Evolutionary conservation across 2,888 invertebrate species (phyloP).

Genomic region (Hartigia nigra): DNA sequence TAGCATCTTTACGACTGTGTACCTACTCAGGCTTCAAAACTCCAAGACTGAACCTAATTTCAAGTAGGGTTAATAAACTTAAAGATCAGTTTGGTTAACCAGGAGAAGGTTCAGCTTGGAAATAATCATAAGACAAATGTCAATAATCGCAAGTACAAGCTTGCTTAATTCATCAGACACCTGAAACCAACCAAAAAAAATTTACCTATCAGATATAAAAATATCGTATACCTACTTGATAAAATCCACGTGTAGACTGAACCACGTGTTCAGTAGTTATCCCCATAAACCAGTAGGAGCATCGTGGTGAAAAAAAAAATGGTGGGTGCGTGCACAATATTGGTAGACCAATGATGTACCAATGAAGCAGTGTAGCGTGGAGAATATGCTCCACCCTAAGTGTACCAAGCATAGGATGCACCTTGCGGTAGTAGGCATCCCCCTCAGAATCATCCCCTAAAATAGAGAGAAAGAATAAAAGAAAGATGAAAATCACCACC

Average conservation of each 20-base stretch:
- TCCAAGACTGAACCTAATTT: neutral
- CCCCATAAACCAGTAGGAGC: neutral
- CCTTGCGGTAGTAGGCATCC: slow-evolving; percentile 38
- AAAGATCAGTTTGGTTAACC: neutral
- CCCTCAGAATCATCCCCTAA: slow-evolving; percentile 20
- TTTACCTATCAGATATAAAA: neutral
- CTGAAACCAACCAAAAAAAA: neutral
- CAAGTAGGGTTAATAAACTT: neutral
- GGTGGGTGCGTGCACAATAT: neutral
- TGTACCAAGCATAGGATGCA: slow-evolving; percentile 25
- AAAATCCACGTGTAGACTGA: neutral
- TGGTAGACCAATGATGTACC: slow-evolving; percentile 1
- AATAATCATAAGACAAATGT: neutral
- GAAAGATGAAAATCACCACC: slow-evolving; percentile 7
- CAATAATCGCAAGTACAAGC: no score
- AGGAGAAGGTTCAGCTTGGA: neutral
- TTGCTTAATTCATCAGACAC: neutral
- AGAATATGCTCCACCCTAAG: slow-evolving; percentile 2
- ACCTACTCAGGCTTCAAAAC: neutral
- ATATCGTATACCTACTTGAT: neutral
- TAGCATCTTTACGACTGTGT: neutral
- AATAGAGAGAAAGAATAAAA: neutral
- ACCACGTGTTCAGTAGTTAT: neutral
- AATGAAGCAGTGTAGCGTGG: neutral
- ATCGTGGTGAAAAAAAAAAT: neutral